A percentile compares a stretch with the other conserved stretches of the same genome.
Evolutionary conservation across 2,888 invertebrate species (phyloP).

Genomic region (Catocala nupta): DNA sequence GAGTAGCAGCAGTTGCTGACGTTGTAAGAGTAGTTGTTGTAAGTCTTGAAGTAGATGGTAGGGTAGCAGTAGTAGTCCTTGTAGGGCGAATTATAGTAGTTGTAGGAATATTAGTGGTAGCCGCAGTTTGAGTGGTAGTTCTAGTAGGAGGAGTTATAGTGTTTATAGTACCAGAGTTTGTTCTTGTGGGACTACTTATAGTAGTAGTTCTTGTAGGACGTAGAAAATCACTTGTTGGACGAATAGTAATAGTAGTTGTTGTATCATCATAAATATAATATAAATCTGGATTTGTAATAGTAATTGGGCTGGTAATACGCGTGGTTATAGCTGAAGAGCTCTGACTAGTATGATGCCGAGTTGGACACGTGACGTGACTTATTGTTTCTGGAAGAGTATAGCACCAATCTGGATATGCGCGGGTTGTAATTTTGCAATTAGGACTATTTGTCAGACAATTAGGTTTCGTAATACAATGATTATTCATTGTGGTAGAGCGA

Average conservation of each 20-base stretch:
- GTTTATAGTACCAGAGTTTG: neutral
- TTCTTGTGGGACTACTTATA: no score
- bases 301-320: no score
- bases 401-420: no score
- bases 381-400: no score
- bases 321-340: neutral
- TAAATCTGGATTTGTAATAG: no score
- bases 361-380: neutral
- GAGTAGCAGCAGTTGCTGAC: neutral
- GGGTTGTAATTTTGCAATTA: no score
- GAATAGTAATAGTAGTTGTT: neutral
- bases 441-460: no score
- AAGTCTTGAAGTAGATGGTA: neutral
- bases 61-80: neutral
- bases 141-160: neutral
- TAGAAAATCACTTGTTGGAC: neutral
- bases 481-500: neutral
- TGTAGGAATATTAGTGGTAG: neutral
- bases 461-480: no score
- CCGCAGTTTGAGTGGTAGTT: conserved; percentile 2
- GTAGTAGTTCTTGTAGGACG: no score
- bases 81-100: conserved; percentile 3
- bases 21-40: neutral
- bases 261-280: neutral
- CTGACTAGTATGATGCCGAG: neutral